Conservation (phyloP, 2,113 vertebrate genomes). For the Trichomycterus rosablanca region DNA sequence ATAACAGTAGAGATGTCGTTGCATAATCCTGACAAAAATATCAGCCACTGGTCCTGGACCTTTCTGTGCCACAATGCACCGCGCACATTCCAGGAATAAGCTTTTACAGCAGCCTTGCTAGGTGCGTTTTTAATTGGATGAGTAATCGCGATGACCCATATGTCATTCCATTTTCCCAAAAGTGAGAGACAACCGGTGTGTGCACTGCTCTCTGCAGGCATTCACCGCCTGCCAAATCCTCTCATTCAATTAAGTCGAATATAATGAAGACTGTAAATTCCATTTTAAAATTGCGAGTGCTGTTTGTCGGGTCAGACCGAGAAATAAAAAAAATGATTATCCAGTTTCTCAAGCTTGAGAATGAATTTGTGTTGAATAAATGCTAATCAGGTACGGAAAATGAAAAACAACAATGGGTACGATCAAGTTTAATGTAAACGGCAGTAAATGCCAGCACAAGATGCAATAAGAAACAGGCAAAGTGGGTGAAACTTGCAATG, state of each 20-base stretch:
- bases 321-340: background rate
- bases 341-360: background rate
- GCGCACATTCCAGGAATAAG: background rate
- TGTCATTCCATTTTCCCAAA: slow-evolving; percentile 12
- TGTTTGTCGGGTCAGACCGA: background rate
- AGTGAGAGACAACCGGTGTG: slow-evolving; percentile 4
- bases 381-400: slow-evolving; percentile 6
- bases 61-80: background rate
- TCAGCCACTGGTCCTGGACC: background rate
- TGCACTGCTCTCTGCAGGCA: background rate
- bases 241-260: slow-evolving; percentile 15
- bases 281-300: background rate
- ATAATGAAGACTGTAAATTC: slow-evolving; percentile 20
- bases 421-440: too few relatives aligned
- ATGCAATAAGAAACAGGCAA: background rate
- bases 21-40: slow-evolving; percentile 3
- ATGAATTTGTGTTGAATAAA: background rate
- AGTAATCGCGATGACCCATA: slow-evolving; percentile 12
- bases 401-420: slow-evolving; percentile 2
- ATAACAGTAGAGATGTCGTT: background rate
- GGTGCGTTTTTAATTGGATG: slow-evolving; percentile 11
- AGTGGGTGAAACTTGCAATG: background rate
- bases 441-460: too few relatives aligned
- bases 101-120: background rate
- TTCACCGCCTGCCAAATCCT: slow-evolving; percentile 18